Percentiles rank a stretch among this genome's conserved stretches.
Evolutionary conservation across 2,113 vertebrate species (phyloP).

Genomic region (Microcebus jonahi): DNA sequence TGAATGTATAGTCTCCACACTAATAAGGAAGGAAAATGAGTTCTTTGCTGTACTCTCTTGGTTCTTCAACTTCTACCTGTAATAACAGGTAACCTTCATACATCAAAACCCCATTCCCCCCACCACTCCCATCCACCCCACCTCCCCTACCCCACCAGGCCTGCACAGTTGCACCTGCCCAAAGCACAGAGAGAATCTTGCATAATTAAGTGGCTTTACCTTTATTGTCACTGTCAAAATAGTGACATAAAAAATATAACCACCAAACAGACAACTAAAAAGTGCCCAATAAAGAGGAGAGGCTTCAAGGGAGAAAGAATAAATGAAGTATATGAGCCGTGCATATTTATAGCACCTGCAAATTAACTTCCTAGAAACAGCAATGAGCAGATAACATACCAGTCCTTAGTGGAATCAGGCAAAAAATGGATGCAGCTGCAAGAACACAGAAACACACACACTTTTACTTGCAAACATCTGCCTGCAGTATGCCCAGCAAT

Average conservation of each 20-base stretch:
- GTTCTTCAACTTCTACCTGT: neutral
- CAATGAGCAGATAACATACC: slow-evolving; percentile 43
- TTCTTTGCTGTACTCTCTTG: neutral
- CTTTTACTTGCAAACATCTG: slow-evolving; percentile 29
- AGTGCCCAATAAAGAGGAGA: slow-evolving; percentile 58
- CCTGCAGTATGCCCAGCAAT: neutral
- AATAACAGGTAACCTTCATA: neutral
- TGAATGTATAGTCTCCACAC: neutral
- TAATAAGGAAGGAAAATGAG: neutral
- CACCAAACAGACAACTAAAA: slow-evolving; percentile 50
- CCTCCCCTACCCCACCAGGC: no score
- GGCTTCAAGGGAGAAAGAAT: slow-evolving; percentile 55
- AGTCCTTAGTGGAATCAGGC: neutral
- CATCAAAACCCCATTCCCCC: no score
- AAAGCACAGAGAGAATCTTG: neutral
- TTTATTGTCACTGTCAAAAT: slow-evolving; percentile 37
- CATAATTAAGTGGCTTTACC: slow-evolving; percentile 18
- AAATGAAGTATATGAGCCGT: slow-evolving; percentile 58
- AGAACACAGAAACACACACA: neutral
- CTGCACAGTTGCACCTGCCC: neutral
- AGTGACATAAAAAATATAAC: slow-evolving; percentile 50
- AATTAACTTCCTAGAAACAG: slow-evolving; percentile 74
- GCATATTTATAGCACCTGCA: slow-evolving; percentile 70
- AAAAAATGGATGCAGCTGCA: slow-evolving; percentile 58
- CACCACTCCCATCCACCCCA: no score